These are phyloP conservation scores for Drosophila eugracilis DNA, from an alignment of 1,140 invertebrate genomes.

Conservation along the genomic window DNA sequence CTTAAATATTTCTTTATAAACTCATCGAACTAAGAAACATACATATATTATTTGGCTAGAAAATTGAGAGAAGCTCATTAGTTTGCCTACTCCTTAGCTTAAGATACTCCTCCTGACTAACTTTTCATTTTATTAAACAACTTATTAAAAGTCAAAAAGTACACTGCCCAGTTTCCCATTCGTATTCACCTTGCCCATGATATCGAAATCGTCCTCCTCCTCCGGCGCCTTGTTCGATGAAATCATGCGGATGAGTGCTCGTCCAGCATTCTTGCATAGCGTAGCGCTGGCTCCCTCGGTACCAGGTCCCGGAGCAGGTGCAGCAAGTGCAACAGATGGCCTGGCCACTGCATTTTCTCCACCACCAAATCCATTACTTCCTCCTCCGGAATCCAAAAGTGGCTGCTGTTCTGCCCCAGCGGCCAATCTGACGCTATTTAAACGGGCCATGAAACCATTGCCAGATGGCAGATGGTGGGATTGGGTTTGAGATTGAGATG, in stretches of 20 bases:
- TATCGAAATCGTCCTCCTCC: slow-evolving; percentile 78
- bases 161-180: background rate
- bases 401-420: slow-evolving; percentile 61
- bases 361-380: slow-evolving; percentile 12
- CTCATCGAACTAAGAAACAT: too few relatives aligned
- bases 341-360: slow-evolving; percentile 11
- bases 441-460: slow-evolving; percentile 70
- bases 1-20: background rate
- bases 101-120: background rate
- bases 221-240: slow-evolving; percentile 58
- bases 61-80: too few relatives aligned
- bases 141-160: background rate
- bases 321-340: slow-evolving; percentile 15
- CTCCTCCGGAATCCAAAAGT: slow-evolving; percentile 49
- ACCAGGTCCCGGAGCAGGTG: slow-evolving; percentile 38
- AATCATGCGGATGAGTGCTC: slow-evolving; percentile 79
- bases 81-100: too few relatives aligned
- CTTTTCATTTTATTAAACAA: background rate
- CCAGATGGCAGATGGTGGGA: slow-evolving; percentile 41
- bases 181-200: slow-evolving; percentile 80
- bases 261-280: slow-evolving; percentile 71
- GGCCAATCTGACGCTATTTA: slow-evolving; percentile 46
- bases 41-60: too few relatives aligned
- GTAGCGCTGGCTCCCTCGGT: slow-evolving; percentile 58
- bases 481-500: slow-evolving; percentile 1